Evolutionary conservation across 2,888 invertebrate genomes (phyloP), one percentile per base, ranked within the genome.

Genomic region (Drosophila melanosoma): DNA sequence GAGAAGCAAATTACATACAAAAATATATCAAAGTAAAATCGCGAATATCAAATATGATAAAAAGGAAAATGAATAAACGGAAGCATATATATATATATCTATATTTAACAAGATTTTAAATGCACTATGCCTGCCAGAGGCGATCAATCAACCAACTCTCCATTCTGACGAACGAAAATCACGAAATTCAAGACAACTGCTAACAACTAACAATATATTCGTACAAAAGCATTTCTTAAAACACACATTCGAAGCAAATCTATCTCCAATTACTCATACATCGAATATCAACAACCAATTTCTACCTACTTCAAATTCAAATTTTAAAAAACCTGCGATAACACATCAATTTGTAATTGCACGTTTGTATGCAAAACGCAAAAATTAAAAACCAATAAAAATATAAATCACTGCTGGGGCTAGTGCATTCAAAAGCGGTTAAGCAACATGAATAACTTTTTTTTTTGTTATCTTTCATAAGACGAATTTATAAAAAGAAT

Each of bases 381-480:
- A 62, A 67, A 64, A 26, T 48, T 58, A 7, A 12, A 57, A 66
- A 72, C 38, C 20, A 45, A 45, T 23, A 20, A 35, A 60, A 42
- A 33, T 20, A 32, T 66, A 38, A 49, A 45, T 45, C 15, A 45
- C 45, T 45, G 23, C 63, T 78, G 83, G 85, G 89, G 84, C 79
- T 89, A 86, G 89, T 86, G 85, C 85, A 86, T 89, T 86, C 82
- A 87, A 86, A 86, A 88, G 70, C 90, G 81, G 81, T 85, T 89
- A 90, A 90, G 74, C 51, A 52, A 74, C 36, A 65, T 56, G 36
- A 64, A 56, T 74, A 73, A 74, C 52, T 68, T 68, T 76, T 77
- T 68, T 78, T 75, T 60, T 79, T 70, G 75, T 61, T 68, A 79
- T 59, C 42, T 79, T 87, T 73, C 48, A 63, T 87, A 81, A 76